Conservation (phyloP, 2,888 invertebrate genomes). For the Desoria tigrina region DNA sequence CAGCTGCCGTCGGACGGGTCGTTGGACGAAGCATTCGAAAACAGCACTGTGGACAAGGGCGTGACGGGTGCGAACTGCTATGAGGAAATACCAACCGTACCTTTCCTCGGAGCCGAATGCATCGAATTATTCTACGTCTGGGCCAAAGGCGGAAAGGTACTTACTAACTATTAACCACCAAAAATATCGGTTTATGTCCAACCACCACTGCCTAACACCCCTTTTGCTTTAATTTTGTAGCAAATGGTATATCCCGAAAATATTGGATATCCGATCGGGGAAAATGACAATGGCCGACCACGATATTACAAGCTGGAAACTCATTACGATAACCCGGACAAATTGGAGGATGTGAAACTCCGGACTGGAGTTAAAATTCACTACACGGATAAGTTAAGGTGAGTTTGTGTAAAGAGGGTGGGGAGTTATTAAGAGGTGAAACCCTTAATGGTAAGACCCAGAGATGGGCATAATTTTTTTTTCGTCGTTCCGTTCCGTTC, state of each 20-base stretch:
- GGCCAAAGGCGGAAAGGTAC: constrained; percentile 20
- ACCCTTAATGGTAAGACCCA: neutral
- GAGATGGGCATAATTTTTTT: no score
- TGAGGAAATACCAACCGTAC: neutral
- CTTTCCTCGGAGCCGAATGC: neutral
- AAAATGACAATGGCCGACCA: neutral
- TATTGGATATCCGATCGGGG: constrained; percentile 14
- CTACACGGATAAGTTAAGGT: constrained; percentile 71
- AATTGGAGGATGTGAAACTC: constrained; percentile 55
- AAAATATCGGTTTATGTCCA: constrained; percentile 63
- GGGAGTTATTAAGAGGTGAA: neutral
- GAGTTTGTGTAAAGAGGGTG: neutral
- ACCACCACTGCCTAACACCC: constrained; percentile 81
- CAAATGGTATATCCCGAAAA: constrained; percentile 11
- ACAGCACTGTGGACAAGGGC: constrained; percentile 4
- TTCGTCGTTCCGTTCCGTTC: no score
- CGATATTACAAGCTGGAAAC: constrained; percentile 63
- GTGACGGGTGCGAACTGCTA: neutral
- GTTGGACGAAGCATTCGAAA: constrained; percentile 13
- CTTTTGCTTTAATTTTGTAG: constrained; percentile 63
- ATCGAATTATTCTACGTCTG: neutral
- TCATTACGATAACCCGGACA: constrained; percentile 76
- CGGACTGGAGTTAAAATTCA: constrained; percentile 79
- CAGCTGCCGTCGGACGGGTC: neutral
- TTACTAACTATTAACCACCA: neutral